Base-by-base conservation (phyloP, 1,140 invertebrate genomes). In the Scylla paramamosain region DNA sequence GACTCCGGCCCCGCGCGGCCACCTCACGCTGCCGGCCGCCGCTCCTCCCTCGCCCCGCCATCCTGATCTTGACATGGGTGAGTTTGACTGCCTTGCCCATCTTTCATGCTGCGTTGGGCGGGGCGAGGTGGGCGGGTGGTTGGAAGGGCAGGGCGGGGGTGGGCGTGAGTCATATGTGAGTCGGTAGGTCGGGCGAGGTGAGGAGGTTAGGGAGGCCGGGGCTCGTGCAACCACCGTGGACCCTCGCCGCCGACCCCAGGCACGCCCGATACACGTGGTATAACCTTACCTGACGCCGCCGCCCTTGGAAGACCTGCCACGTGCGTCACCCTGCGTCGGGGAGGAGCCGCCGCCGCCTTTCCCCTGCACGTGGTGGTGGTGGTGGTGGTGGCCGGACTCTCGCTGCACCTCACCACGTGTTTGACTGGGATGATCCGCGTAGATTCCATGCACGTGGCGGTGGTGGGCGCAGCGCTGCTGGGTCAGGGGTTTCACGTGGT, bases 121-220 rank as follows among this genome's bases (percentile, higher is more conserved):
- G 32, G 29, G 91, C 46, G 67, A 10, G 67, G 10, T 16, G 32
- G 52, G 25, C 67, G 67, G 67, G 67, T 25, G n/a, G 67, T 6
- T 20, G 67, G 67, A 0, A 31, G 31, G 28, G 29, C 6, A 4
- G 12, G 28, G 45, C 7, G 29, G 10, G 31, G 46, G n/a, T 29
- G 91, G 28, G 25, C 20, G 91, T 92, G 91, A 92, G 91, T 92
- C 91, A 92, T 86, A 90, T 90, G 87, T 91, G 89, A 82, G 93
- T 91, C 67, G 93, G 93, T 90, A 94, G 93, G 93, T 94, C 93
- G 93, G 93, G 31, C 93, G 88, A 94, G 93, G 93, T 94, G 93
- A 94, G 87, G 88, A 94, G 93, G 93, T 94, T 94, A 94, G 88
- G 93, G 93, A 94, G 93, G 93, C 91, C 93, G 93, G 93, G 93